phyloP scores from a whole-genome alignment of 1,140 invertebrate species.

The Nomia melanderi region DNA sequence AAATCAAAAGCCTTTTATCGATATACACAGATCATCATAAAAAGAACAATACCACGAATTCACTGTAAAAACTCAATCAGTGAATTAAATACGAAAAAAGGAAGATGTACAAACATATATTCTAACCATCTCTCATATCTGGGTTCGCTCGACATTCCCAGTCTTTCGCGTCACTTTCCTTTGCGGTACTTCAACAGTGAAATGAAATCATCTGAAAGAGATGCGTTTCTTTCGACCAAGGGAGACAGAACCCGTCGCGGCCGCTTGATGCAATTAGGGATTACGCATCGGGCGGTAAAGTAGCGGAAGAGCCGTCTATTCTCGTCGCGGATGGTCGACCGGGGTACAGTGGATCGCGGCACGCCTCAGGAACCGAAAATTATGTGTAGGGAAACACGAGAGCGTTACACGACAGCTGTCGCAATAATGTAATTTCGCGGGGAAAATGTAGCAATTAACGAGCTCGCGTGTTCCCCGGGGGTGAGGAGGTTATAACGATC shows the following conservation, averaged over 20 bases:
- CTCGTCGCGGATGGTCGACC: neutral
- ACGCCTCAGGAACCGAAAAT: slow-evolving; percentile 47
- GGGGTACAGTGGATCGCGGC: neutral
- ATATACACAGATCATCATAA: no score
- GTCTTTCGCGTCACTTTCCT: no score
- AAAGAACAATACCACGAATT: no score
- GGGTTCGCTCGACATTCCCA: no score
- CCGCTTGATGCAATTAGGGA: neutral
- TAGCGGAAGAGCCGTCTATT: slow-evolving; percentile 20
- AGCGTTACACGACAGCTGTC: slow-evolving; percentile 60
- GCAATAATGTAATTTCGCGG: slow-evolving; percentile 65
- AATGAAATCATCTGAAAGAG: no score
- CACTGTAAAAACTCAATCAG: no score
- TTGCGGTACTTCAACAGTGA: no score
- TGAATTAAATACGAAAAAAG: no score
- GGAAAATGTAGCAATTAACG: slow-evolving; percentile 70
- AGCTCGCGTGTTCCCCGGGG: slow-evolving; percentile 42
- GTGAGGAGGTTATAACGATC: slow-evolving; percentile 34
- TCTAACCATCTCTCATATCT: no score
- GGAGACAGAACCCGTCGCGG: neutral
- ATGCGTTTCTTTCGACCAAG: no score
- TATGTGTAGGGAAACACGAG: slow-evolving; percentile 46
- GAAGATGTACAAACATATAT: no score
- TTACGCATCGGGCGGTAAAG: neutral
- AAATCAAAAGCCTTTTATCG: no score